phyloP scores from a whole-genome alignment of 2,888 invertebrate genomes.

The Flexamia atlantica region DNA sequence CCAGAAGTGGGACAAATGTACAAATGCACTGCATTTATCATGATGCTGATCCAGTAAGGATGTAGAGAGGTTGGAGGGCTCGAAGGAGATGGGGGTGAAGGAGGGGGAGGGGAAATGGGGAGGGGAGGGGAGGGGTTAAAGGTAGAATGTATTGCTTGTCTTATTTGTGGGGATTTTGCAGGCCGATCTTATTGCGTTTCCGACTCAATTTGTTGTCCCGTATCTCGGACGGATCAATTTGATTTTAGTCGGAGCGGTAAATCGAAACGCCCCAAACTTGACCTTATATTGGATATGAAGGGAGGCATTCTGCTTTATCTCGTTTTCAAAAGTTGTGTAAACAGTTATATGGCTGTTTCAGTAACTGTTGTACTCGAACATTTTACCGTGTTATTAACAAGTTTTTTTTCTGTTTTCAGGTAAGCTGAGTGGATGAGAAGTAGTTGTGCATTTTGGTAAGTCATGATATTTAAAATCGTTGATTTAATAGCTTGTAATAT shows the following conservation, averaged over 20 bases:
- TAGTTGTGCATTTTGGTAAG: too few relatives aligned
- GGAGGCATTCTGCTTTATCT: neutral
- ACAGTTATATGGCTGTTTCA: too few relatives aligned
- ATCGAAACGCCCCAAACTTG: constrained; percentile 38
- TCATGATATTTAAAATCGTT: too few relatives aligned
- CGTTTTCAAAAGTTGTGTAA: neutral
- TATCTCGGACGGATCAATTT: constrained; percentile 38
- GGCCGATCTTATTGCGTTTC: constrained; percentile 42
- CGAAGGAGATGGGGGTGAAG: neutral
- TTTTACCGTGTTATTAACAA: too few relatives aligned
- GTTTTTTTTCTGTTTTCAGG: too few relatives aligned
- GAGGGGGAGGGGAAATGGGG: neutral
- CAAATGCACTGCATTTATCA: constrained; percentile 6
- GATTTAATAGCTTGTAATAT: too few relatives aligned
- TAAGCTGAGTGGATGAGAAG: too few relatives aligned
- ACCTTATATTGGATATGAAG: constrained; percentile 33
- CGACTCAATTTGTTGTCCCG: constrained; percentile 43
- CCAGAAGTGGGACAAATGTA: neutral
- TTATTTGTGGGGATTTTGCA: constrained; percentile 43
- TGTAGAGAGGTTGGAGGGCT: constrained; percentile 10
- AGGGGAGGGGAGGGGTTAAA: constrained; percentile 10
- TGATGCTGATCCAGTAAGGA: constrained; percentile 6
- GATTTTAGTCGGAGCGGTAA: constrained; percentile 43
- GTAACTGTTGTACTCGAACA: too few relatives aligned
- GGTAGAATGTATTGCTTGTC: constrained; percentile 45